Base-by-base conservation (phyloP, 2,113 vertebrate genomes). In the Vulpes lagopus region DNA sequence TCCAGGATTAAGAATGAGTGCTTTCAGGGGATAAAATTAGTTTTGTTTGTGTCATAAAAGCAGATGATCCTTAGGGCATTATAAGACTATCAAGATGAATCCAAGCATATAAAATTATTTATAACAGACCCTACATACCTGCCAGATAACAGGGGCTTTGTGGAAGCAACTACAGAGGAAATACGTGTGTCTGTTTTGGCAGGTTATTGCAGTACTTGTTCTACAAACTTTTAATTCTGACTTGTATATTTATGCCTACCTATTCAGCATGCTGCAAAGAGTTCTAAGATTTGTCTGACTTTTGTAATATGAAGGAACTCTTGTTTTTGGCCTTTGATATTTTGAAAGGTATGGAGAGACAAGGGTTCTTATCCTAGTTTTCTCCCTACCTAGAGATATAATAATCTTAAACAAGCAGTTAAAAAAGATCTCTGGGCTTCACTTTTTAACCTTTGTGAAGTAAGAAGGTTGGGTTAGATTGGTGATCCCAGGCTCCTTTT, bases 251-350 rank as follows among this genome's bases (percentile, higher is more conserved):
- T 43, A 81, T 82, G 71, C 60, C 79, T 43, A 82, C 3, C 8
- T 91, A 69, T 82, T 32, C 73, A 86, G 55, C 82, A 62, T 62
- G 71, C 17, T 82, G 15, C 43, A 71, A 93, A 95, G 20, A 76
- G 10, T 64, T 11, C 38, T 78, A 5, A 69, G 53, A 60, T 60
- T 92, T 89, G 10, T 57, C 89, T 93, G 82, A 91, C 27, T 90
- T 97, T 80, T 84, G 38, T 38, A 92, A 80, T n/a, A 80, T 12
- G n/a, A 91, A 79, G 43, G 17, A 86, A 86, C 11, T 82, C 89
- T 60, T 65, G 53, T 22, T 17, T 81, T 93, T 59, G 17, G 25
- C 49, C 73, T 85, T 88, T 94, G 81, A 14, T 78, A 60, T 82
- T 95, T 89, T 62, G 64, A 89, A 95, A 93, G 9, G 4, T 64